phyloP scores from a whole-genome alignment of 2,113 vertebrate species.

The Oenanthe oenanthe region DNA sequence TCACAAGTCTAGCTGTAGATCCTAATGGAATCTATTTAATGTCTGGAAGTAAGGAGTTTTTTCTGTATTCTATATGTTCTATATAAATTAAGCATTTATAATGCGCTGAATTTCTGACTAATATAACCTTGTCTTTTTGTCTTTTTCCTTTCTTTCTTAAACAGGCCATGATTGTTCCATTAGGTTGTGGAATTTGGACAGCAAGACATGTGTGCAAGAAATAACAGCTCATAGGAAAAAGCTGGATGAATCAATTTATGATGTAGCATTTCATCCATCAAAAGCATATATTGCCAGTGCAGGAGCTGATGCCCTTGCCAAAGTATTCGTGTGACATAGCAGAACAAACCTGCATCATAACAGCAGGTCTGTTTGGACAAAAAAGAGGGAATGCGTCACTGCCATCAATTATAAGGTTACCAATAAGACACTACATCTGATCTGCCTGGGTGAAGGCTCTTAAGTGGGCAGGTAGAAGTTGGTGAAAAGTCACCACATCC shows the following conservation, averaged over 20 bases:
- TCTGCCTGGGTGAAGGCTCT: conserved; percentile 75
- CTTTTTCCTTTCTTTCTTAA: background rate
- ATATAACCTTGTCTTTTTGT: background rate
- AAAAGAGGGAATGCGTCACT: conserved; percentile 83
- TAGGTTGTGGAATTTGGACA: conserved; percentile 98
- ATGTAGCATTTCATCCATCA: conserved; percentile 98
- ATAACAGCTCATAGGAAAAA: conserved; percentile 99
- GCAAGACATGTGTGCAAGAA: conserved; percentile 98
- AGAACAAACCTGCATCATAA: conserved; percentile 58
- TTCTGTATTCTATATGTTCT: background rate
- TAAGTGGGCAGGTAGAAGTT: conserved; percentile 69
- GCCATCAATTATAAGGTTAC: conserved; percentile 81
- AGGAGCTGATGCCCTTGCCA: conserved; percentile 96
- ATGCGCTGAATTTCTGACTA: background rate
- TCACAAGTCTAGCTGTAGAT: conserved; percentile 97
- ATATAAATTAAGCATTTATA: background rate
- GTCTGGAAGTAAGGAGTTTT: conserved; percentile 91
- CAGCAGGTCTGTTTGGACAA: conserved; percentile 77
- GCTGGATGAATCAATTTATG: conserved; percentile 98
- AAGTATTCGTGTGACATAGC: conserved; percentile 92
- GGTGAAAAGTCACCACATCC: conserved; percentile 72
- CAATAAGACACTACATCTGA: conserved; percentile 84
- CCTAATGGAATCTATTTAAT: conserved; percentile 99
- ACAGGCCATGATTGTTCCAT: conserved; percentile 98
- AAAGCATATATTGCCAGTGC: conserved; percentile 99